phyloP scores from a whole-genome alignment of 1,140 invertebrate species.

The Pseudoatta argentina region DNA sequence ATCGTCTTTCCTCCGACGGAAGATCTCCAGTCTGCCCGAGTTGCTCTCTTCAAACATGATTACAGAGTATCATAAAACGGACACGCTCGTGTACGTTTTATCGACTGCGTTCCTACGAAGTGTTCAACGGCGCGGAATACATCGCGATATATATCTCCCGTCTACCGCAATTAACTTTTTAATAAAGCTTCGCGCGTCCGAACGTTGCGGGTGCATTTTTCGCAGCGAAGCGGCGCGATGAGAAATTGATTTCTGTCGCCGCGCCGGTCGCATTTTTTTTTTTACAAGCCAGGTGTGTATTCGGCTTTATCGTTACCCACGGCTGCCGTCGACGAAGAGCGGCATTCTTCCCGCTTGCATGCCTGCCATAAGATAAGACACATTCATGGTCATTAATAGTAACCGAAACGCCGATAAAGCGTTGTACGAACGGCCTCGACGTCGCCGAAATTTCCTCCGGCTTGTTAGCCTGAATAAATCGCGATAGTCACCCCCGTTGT shows the following conservation, averaged over 20 bases:
- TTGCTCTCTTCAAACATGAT: constrained; percentile 14
- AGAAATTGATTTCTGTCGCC: constrained; percentile 49
- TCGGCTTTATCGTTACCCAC: constrained; percentile 37
- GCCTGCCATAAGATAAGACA: constrained; percentile 38
- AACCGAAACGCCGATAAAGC: constrained; percentile 41
- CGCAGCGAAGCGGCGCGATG: constrained; percentile 21
- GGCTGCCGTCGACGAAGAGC: constrained; percentile 1
- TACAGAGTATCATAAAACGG: constrained; percentile 38
- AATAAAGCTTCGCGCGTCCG: constrained; percentile 53
- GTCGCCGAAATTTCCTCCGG: constrained; percentile 38
- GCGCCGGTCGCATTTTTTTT: neutral
- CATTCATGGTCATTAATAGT: constrained; percentile 40
- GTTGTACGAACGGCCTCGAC: neutral
- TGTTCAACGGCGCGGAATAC: constrained; percentile 34
- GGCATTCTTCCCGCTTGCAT: constrained; percentile 46
- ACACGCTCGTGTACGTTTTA: constrained; percentile 33
- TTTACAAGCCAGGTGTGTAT: constrained; percentile 40
- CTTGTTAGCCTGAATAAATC: constrained; percentile 53
- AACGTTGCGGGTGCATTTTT: constrained; percentile 36
- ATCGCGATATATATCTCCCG: constrained; percentile 30
- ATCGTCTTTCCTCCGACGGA: neutral
- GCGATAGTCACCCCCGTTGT: constrained; percentile 9
- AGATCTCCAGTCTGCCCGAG: neutral
- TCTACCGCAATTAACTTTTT: constrained; percentile 60
- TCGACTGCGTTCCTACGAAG: constrained; percentile 25